Percentiles rank a stretch among this genome's conserved stretches.
Conservation (phyloP, 2,888 invertebrate species). For the Rapana venosa region DNA sequence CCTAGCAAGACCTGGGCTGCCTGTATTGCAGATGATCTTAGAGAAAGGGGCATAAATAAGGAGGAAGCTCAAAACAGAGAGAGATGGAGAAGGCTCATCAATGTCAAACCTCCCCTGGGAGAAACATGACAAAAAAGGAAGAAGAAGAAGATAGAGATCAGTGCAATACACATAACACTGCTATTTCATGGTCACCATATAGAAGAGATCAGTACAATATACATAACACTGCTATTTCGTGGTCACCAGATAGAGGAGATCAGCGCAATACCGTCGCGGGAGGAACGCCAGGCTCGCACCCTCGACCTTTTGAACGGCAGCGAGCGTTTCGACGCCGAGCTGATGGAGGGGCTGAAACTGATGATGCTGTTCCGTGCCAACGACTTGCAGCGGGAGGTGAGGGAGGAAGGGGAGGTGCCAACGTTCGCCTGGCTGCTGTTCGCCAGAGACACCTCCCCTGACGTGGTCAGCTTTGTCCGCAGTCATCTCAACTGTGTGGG, state of each 20-base stretch:
- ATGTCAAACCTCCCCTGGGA: too few species aligned
- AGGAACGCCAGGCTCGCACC: slow-evolving; percentile 61
- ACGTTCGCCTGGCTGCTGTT: slow-evolving; percentile 79
- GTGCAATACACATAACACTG: too few species aligned
- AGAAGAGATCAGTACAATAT: too few species aligned
- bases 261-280: slow-evolving; percentile 54
- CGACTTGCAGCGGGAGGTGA: slow-evolving; percentile 69
- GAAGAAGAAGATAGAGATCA: too few species aligned
- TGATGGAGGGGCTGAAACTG: slow-evolving; percentile 78
- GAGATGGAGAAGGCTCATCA: too few species aligned
- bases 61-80: too few species aligned
- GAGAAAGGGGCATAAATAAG: too few species aligned
- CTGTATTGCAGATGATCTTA: too few species aligned
- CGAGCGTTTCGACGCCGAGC: slow-evolving; percentile 70
- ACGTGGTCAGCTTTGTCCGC: slow-evolving; percentile 74
- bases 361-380: slow-evolving; percentile 78
- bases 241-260: slow-evolving; percentile 62
- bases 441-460: slow-evolving; percentile 77
- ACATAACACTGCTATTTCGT: too few species aligned
- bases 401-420: slow-evolving; percentile 73
- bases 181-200: too few species aligned
- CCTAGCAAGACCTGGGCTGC: too few species aligned
- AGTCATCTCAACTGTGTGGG: slow-evolving; percentile 79
- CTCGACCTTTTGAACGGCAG: slow-evolving; percentile 70
- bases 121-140: too few species aligned